Conservation (phyloP, 2,888 invertebrate species). For the Augiades crinisus region DNA sequence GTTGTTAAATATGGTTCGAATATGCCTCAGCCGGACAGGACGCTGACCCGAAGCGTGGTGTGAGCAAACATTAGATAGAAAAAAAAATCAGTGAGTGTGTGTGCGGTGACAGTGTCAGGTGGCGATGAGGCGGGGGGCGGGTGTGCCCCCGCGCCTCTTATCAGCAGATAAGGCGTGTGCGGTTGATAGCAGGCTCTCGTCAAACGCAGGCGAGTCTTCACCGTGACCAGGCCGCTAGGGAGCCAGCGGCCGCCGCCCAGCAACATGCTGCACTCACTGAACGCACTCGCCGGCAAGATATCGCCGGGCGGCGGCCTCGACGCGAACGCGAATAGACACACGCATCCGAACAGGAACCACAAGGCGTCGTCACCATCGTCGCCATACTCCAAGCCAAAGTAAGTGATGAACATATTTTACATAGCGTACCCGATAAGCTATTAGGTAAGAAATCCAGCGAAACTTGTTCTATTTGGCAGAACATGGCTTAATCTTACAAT, state of each 20-base stretch:
- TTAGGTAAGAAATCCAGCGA: background rate
- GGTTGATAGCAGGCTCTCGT: slow-evolving; percentile 57
- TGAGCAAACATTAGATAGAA: slow-evolving; percentile 45
- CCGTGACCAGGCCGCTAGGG: slow-evolving; percentile 73
- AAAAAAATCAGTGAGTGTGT: slow-evolving; percentile 33
- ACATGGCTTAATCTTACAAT: too few species aligned
- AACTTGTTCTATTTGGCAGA: background rate
- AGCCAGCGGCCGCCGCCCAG: slow-evolving; percentile 83
- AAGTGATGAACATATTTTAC: slow-evolving; percentile 43
- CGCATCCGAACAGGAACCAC: slow-evolving; percentile 77
- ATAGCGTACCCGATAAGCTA: background rate
- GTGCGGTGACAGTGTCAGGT: slow-evolving; percentile 62
- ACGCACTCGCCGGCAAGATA: slow-evolving; percentile 94
- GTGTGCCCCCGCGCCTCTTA: slow-evolving; percentile 77
- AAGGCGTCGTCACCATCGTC: slow-evolving; percentile 67
- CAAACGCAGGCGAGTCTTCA: slow-evolving; percentile 66
- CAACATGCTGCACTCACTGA: slow-evolving; percentile 92
- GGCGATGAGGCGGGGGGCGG: slow-evolving; percentile 77
- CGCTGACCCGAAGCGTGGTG: slow-evolving; percentile 60
- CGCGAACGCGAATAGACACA: slow-evolving; percentile 85
- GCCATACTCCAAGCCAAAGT: slow-evolving; percentile 78
- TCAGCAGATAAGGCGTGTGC: slow-evolving; percentile 72
- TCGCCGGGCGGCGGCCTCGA: slow-evolving; percentile 89
- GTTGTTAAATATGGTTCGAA: slow-evolving; percentile 57
- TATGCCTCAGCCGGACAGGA: slow-evolving; percentile 71